phyloP scores from a whole-genome alignment of 2,888 invertebrate species.

The Spisula subtruncata region DNA sequence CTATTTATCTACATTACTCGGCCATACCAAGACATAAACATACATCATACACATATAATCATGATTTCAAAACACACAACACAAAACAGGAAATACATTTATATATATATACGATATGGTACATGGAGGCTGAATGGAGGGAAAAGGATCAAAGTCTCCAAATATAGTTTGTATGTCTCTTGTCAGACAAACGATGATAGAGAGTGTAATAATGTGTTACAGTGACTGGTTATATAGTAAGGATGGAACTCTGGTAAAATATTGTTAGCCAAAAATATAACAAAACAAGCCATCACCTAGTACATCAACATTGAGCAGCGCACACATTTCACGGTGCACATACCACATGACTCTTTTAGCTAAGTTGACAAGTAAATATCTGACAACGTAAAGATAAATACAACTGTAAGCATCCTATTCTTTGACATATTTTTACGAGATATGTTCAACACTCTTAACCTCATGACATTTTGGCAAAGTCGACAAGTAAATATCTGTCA shows the following conservation, averaged over 20 bases:
- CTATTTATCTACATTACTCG: background rate
- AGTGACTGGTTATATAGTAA: constrained; percentile 45
- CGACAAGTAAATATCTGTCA: too few species aligned
- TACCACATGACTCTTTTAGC: too few species aligned
- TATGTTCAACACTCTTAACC: too few species aligned
- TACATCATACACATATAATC: background rate
- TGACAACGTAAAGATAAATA: too few species aligned
- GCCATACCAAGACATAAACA: background rate
- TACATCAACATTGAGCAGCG: constrained; percentile 27
- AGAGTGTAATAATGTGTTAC: constrained; percentile 27
- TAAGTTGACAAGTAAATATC: too few species aligned
- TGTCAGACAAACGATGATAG: constrained; percentile 26
- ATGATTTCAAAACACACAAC: background rate
- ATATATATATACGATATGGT: too few species aligned
- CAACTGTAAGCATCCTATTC: too few species aligned
- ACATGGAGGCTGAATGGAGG: constrained; percentile 30
- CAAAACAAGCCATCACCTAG: constrained; percentile 39
- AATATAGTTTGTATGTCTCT: constrained; percentile 46
- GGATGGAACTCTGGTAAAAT: constrained; percentile 33
- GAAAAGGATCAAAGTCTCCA: constrained; percentile 72
- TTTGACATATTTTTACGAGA: too few species aligned
- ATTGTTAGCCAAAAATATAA: constrained; percentile 42
- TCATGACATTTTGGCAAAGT: too few species aligned
- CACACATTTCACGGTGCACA: too few species aligned
- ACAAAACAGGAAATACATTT: background rate